Evolutionary conservation across 2,113 vertebrate genomes (phyloP).

Genomic region (Nycticorax nycticorax): DNA sequence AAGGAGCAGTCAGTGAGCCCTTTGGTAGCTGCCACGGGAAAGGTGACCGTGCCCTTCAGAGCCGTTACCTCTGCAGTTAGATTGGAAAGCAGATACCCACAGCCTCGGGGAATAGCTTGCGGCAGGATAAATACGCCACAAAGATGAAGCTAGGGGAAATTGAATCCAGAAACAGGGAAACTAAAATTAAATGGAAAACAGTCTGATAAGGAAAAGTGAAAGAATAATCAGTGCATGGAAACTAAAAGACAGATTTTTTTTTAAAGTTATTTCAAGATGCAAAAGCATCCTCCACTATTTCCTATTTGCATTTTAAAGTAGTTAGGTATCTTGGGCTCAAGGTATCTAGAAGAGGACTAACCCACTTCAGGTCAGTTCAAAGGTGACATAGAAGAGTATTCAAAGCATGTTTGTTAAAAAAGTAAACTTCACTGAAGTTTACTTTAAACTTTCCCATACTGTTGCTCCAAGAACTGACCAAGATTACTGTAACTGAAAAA

Average conservation of each 20-base stretch:
- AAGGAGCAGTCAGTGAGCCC: not conserved
- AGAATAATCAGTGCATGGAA: not conserved
- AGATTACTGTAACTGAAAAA: not conserved
- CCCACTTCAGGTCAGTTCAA: conserved; percentile 1
- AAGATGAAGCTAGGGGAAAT: not conserved
- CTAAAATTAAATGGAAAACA: not conserved
- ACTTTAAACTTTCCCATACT: not conserved
- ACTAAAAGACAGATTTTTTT: not conserved
- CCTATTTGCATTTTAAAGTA: not conserved
- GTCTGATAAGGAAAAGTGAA: not conserved
- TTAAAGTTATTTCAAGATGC: not conserved
- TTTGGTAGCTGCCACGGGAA: not conserved
- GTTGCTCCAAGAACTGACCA: not conserved
- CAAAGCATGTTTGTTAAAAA: not conserved
- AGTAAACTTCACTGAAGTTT: not conserved
- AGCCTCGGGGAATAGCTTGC: not conserved
- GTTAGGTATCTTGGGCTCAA: not conserved
- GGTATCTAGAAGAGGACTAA: not conserved
- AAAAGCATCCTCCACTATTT: not conserved
- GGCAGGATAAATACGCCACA: conserved; percentile 2
- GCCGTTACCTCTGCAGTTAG: not conserved
- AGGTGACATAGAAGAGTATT: not conserved
- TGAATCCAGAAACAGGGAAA: conserved; percentile 15
- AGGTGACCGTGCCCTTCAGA: conserved; percentile 20
- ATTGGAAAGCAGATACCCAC: conserved; percentile 24